Base-by-base conservation (phyloP, 2,797 vertebrate genomes). In the Botia almorhae region DNA sequence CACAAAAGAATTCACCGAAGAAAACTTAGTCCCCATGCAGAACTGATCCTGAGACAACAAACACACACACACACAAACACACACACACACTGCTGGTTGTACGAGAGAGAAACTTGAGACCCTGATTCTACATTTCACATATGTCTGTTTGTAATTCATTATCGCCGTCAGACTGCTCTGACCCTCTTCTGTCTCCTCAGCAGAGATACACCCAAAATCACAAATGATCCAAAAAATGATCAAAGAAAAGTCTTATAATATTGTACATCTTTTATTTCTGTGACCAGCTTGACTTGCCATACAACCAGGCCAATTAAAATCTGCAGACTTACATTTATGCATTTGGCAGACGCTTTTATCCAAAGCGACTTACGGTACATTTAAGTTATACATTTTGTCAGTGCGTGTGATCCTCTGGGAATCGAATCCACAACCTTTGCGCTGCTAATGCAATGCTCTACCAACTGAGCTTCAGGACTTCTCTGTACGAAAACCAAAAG, bases 51-150 rank as follows among this genome's bases (percentile, higher is more conserved):
- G 13, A 33, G 29, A 64, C 61, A 36, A 16, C 16, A 16, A 8
- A n/a, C 46, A 39, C 55, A 23, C 63, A 26, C 50, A 19, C 51
- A 26, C n/a, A 26, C 50, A 19, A 36, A 26, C n/a, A n/a, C 63
- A 26, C 50, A 19, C 51, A 67, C 69, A 39, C 67, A 60, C 72
- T 64, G 48, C 21, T 58, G 36, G 26, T 29, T 50, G 16, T 26
- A 64, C 7, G 13, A 55, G 1, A 19, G 67, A 61, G 43, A 71
- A 63, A 78, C 69, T 48, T 70, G 55, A 80, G 50, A 69, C 69
- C 50, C 53, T 56, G 55, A 79, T 67, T 21, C 53, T 64, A 78
- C 51, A 84, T 84, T 85, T 85, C 69, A 81, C 69, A 85, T 43
- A 73, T 33, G 46, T 78, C 67, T 83, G 64, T 58, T 64, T 46